A percentile compares a stretch with the other conserved stretches of the same genome.
Evolutionary conservation across 2,888 invertebrate species (phyloP).

Genomic region (Ypsolopha scabrella): DNA sequence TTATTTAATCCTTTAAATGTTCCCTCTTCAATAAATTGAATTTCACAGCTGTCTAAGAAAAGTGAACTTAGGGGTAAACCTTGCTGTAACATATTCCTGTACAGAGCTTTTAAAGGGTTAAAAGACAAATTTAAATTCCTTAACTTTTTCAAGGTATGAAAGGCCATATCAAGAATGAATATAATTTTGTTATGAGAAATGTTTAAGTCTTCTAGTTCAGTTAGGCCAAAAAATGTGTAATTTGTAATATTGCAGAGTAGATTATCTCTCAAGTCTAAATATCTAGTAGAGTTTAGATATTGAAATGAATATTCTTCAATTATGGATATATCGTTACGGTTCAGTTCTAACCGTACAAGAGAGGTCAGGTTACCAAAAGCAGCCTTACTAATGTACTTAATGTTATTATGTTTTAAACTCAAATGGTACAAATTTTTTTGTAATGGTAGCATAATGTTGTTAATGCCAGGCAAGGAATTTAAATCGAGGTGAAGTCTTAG

Average conservation of each 20-base stretch:
- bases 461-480: constrained; percentile 79
- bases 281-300: constrained; percentile 79
- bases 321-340: constrained; percentile 81
- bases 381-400: constrained; percentile 77
- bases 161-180: constrained; percentile 78
- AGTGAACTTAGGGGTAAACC: constrained; percentile 80
- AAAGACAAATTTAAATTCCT: constrained; percentile 83
- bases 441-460: constrained; percentile 79
- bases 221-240: constrained; percentile 80
- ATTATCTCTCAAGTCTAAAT: constrained; percentile 84
- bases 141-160: constrained; percentile 82
- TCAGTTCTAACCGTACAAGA: constrained; percentile 81
- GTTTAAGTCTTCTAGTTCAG: constrained; percentile 83
- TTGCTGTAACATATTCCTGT: constrained; percentile 81
- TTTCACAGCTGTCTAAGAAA: constrained; percentile 81
- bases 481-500: constrained; percentile 83
- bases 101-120: constrained; percentile 79
- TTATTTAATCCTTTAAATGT: constrained; percentile 82
- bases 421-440: constrained; percentile 86
- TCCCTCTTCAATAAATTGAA: constrained; percentile 78
- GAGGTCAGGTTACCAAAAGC: constrained; percentile 81
- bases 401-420: constrained; percentile 83
- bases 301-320: constrained; percentile 87
- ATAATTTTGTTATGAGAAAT: constrained; percentile 79
- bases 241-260: constrained; percentile 76